Evolutionary conservation across 2,113 vertebrate species (phyloP).

Genomic region (Euleptes europaea): DNA sequence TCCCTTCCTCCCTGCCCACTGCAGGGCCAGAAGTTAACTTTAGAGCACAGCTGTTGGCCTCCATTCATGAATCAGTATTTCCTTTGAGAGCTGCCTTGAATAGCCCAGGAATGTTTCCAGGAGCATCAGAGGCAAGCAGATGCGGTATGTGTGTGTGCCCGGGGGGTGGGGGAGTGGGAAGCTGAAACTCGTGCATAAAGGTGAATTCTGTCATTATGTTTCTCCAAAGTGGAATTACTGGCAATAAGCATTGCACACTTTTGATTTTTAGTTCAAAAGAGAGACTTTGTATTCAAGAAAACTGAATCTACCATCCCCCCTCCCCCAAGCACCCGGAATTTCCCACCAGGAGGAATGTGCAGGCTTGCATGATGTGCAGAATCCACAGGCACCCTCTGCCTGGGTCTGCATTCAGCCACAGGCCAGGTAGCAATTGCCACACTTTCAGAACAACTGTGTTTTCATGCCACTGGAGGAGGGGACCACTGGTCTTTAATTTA

Average conservation of each 20-base stretch:
- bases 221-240: neutral
- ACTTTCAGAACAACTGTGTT: too few relatives aligned
- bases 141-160: neutral
- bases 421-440: too few relatives aligned
- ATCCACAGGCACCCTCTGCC: too few relatives aligned
- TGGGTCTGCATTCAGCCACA: too few relatives aligned
- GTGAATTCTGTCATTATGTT: neutral
- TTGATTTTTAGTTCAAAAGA: too few relatives aligned
- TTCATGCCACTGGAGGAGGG: too few relatives aligned
- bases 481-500: too few relatives aligned
- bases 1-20: neutral
- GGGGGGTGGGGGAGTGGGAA: neutral
- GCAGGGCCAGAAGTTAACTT: neutral
- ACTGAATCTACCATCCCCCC: neutral
- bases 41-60: neutral
- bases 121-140: neutral
- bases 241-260: neutral
- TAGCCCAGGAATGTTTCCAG: neutral
- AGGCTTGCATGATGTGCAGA: too few relatives aligned
- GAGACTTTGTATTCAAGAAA: neutral
- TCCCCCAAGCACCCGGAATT: too few relatives aligned
- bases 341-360: too few relatives aligned
- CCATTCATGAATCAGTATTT: fast-evolving
- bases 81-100: fast-evolving
- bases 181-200: fast-evolving